These are phyloP conservation scores for Danio kyathit DNA, from an alignment of 2,797 vertebrate genomes.

Conservation along the genomic window DNA sequence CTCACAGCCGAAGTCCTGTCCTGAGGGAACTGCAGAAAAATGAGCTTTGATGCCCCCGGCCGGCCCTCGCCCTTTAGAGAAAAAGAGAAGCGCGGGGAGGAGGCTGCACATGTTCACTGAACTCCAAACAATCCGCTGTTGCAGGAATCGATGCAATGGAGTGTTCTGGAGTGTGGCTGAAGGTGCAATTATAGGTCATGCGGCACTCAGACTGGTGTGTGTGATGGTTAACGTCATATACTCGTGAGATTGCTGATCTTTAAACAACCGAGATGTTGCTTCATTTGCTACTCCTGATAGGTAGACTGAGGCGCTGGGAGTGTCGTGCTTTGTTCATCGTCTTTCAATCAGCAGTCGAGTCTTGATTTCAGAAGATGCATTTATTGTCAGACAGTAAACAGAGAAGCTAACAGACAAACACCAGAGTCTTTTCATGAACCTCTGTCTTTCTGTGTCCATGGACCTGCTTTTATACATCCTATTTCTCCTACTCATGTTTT, in stretches of 20 bases:
- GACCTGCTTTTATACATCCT: too few relatives aligned
- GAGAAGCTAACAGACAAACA: too few relatives aligned
- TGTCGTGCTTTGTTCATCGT: too few relatives aligned
- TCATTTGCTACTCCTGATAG: slow-evolving; percentile 2
- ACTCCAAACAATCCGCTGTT: slow-evolving; percentile 49
- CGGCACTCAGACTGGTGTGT: slow-evolving; percentile 5
- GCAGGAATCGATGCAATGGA: slow-evolving; percentile 55
- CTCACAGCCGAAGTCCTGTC: slow-evolving; percentile 57
- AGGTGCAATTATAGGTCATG: slow-evolving; percentile 42
- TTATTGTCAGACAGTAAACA: too few relatives aligned
- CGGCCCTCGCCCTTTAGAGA: slow-evolving; percentile 35
- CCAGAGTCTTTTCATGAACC: too few relatives aligned
- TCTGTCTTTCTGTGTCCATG: too few relatives aligned
- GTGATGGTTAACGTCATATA: slow-evolving; percentile 13
- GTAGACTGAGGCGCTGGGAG: background rate
- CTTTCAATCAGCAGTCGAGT: too few relatives aligned
- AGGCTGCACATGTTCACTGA: slow-evolving; percentile 41
- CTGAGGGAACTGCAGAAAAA: slow-evolving; percentile 59
- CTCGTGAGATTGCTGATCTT: slow-evolving; percentile 10
- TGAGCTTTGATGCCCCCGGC: slow-evolving; percentile 59
- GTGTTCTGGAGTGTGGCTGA: slow-evolving; percentile 42
- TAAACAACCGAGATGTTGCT: slow-evolving; percentile 13
- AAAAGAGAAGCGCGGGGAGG: slow-evolving; percentile 19
- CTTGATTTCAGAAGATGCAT: too few relatives aligned
- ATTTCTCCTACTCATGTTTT: too few relatives aligned